phyloP scores from a whole-genome alignment of 2,797 vertebrate species.

The Carcharodon carcharias region DNA sequence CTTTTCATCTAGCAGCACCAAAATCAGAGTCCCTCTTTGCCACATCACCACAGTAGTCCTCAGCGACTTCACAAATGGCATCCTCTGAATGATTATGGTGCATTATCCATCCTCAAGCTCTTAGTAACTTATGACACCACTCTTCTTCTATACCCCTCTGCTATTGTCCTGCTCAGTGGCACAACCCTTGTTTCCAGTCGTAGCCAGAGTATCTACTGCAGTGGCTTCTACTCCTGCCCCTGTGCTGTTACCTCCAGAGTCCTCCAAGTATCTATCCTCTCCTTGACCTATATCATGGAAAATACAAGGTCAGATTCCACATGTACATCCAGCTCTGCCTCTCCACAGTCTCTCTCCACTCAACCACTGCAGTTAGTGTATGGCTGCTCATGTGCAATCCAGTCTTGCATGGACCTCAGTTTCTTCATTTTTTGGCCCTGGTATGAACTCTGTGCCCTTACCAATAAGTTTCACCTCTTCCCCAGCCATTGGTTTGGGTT shows the following conservation, averaged over 20 bases:
- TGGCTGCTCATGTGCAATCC: background rate
- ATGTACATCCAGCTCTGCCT: background rate
- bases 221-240: background rate
- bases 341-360: background rate
- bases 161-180: background rate
- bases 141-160: background rate
- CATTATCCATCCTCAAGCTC: background rate
- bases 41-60: background rate
- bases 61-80: background rate
- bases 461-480: background rate
- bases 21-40: background rate
- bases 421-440: background rate
- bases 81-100: background rate
- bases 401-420: background rate
- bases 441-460: background rate
- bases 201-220: background rate
- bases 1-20: background rate
- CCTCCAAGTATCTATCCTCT: background rate
- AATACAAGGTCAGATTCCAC: background rate
- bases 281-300: background rate
- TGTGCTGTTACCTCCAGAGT: background rate
- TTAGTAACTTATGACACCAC: background rate
- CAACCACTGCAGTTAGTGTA: background rate
- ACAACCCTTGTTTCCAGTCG: background rate
- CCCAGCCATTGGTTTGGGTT: background rate